Conservation (phyloP, 2,113 vertebrate species). For the Boulengeromyrus knoepffleri region DNA sequence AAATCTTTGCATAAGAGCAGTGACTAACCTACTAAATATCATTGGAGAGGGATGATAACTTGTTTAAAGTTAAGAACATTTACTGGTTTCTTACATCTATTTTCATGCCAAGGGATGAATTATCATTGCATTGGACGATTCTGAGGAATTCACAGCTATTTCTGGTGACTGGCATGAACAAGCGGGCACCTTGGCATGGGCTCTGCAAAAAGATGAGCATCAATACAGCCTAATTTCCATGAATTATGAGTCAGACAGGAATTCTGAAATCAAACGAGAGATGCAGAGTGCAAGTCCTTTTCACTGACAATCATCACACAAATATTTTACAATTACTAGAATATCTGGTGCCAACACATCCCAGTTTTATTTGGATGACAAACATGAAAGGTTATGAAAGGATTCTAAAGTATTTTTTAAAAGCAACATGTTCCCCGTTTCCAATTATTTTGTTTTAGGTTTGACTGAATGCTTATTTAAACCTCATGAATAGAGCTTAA, state of each 20-base stretch:
- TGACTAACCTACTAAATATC: neutral
- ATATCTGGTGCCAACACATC: neutral
- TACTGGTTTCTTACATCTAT: neutral
- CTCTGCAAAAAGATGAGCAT: neutral
- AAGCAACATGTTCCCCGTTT: neutral
- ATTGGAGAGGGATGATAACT: neutral
- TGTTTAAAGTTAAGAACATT: neutral
- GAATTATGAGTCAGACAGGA: neutral
- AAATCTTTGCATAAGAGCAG: neutral
- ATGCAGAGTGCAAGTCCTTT: neutral
- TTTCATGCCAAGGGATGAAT: neutral
- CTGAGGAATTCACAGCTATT: neutral
- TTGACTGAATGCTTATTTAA: neutral
- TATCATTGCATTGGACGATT: neutral
- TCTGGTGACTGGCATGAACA: neutral
- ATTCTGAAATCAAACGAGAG: neutral
- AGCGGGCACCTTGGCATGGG: neutral
- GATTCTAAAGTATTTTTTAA: neutral
- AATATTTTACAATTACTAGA: neutral
- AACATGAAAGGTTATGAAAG: neutral
- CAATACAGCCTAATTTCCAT: neutral
- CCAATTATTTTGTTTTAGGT: neutral
- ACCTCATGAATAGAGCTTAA: neutral
- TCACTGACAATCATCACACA: neutral
- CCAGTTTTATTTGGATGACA: neutral